phyloP scores from a whole-genome alignment of 2,113 vertebrate species.

The Plestiodon gilberti region DNA sequence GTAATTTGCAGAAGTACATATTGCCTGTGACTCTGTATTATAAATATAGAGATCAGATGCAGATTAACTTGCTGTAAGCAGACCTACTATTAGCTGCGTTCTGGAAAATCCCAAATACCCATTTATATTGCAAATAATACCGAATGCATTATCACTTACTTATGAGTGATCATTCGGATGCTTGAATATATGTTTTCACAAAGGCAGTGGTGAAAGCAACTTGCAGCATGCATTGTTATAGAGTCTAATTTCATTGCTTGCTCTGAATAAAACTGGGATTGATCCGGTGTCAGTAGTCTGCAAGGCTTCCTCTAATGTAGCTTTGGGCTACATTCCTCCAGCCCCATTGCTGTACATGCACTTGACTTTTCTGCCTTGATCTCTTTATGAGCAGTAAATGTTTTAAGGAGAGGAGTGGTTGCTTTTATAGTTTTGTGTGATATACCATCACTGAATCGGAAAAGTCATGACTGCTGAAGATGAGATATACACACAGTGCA shows the following conservation, averaged over 20 bases:
- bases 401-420: not conserved
- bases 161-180: too few relatives aligned
- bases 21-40: not conserved
- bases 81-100: not conserved
- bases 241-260: not conserved
- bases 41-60: not conserved
- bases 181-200: not conserved
- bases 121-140: not conserved
- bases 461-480: not conserved
- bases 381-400: not conserved
- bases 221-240: not conserved
- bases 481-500: not conserved
- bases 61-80: not conserved
- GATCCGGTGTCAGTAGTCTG: not conserved
- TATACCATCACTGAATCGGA: not conserved
- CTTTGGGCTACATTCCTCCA: not conserved
- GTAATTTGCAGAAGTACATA: not conserved
- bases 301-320: not conserved
- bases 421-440: not conserved
- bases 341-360: not conserved
- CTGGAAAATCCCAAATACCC: not conserved
- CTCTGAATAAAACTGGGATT: not conserved
- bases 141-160: too few relatives aligned
- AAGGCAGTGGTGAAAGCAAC: not conserved
- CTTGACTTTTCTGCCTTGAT: not conserved